A percentile compares a stretch with the other conserved stretches of the same genome.
phyloP scores from a whole-genome alignment of 2,797 vertebrate species.

The Podargus strigoides region DNA sequence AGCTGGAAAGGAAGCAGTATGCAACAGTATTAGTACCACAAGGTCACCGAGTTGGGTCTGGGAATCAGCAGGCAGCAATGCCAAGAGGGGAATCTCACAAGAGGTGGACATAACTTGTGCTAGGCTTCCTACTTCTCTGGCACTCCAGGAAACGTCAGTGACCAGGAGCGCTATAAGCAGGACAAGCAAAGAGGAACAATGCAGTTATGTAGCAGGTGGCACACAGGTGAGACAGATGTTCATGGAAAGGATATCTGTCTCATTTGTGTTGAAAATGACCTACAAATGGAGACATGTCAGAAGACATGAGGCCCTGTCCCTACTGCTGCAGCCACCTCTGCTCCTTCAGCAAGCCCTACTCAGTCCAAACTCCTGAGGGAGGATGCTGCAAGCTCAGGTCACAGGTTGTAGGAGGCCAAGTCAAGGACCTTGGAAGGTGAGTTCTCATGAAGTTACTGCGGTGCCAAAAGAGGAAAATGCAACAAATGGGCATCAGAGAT shows the following conservation, averaged over 20 bases:
- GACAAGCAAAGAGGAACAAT: neutral
- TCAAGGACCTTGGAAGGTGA: fast-evolving
- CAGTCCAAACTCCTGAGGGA: neutral
- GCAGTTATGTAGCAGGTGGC: neutral
- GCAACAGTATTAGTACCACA: neutral
- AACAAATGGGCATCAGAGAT: neutral
- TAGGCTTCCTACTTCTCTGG: neutral
- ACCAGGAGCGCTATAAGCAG: neutral
- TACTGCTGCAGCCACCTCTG: neutral
- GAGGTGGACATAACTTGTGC: neutral
- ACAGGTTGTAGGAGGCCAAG: neutral
- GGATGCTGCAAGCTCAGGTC: neutral
- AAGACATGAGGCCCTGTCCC: neutral
- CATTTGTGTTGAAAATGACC: neutral
- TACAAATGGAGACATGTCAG: neutral
- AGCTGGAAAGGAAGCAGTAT: neutral
- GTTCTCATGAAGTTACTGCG: neutral
- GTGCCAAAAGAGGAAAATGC: neutral
- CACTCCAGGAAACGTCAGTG: neutral
- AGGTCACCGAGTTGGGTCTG: neutral
- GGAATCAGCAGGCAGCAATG: neutral
- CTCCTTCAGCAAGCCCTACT: neutral
- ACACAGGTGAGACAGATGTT: neutral
- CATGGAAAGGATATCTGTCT: neutral
- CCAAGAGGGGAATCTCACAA: neutral